Evolutionary conservation across 2,113 vertebrate genomes (phyloP).

Genomic region (Bostrychus sinensis): DNA sequence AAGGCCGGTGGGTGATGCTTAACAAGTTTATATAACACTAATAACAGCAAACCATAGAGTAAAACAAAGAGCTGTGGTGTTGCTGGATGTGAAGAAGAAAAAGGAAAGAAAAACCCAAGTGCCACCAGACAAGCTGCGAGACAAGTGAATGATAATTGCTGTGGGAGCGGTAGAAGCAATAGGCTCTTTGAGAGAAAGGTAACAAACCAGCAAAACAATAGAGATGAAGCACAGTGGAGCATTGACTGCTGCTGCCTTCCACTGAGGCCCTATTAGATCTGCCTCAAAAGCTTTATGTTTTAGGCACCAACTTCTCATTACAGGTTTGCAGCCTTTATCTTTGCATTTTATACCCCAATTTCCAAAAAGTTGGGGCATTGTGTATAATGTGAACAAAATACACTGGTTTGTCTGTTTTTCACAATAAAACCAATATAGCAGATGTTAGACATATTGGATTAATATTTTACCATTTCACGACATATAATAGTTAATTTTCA

Average conservation of each 20-base stretch:
- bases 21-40: conserved; percentile 88
- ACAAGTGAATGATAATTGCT: conserved; percentile 89
- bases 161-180: conserved; percentile 80
- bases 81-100: conserved; percentile 24
- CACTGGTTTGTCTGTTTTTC: too few relatives aligned
- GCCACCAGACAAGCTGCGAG: conserved; percentile 69
- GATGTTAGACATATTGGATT: too few relatives aligned
- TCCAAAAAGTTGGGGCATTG: too few relatives aligned
- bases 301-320: conserved; percentile 21
- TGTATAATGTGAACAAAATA: too few relatives aligned
- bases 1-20: conserved; percentile 89
- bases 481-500: too few relatives aligned
- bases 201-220: conserved; percentile 73
- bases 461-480: too few relatives aligned
- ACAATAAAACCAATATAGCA: too few relatives aligned
- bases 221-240: conserved; percentile 57
- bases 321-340: conserved; percentile 6
- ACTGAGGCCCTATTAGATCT: conserved; percentile 83
- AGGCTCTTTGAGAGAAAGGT: conserved; percentile 73
- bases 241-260: conserved; percentile 75
- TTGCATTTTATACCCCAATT: background rate
- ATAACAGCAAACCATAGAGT: conserved; percentile 71
- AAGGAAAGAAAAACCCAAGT: conserved; percentile 43
- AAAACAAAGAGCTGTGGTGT: conserved; percentile 53
- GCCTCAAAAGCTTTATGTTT: conserved; percentile 67